Percentiles rank a stretch among this genome's conserved stretches.
These are phyloP conservation scores for Odontocerum albicorne DNA, from an alignment of 2,888 invertebrate species.

Conservation along the genomic window DNA sequence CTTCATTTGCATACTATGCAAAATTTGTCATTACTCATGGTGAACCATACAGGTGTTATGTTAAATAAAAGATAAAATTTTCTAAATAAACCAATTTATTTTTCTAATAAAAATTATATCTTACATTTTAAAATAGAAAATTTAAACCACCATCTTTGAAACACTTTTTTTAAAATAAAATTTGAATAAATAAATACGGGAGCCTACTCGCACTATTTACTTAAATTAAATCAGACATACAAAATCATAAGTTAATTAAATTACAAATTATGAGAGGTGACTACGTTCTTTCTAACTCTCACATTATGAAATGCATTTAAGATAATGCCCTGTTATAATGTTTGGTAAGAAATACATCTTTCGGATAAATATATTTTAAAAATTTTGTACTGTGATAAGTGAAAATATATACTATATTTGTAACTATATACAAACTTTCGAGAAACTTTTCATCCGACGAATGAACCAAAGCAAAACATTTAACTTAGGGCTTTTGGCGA, in stretches of 20 bases:
- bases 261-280: slow-evolving; percentile 19
- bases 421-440: slow-evolving; percentile 9
- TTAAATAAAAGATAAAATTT: slow-evolving; percentile 11
- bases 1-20: too few relatives aligned
- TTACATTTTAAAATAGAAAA: slow-evolving; percentile 35
- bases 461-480: slow-evolving; percentile 2
- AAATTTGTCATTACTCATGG: too few relatives aligned
- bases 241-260: slow-evolving; percentile 12
- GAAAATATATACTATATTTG: slow-evolving; percentile 3
- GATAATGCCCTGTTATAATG: slow-evolving; percentile 8
- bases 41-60: too few relatives aligned
- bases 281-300: slow-evolving; percentile 2
- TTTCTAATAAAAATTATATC: slow-evolving; percentile 36
- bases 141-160: slow-evolving; percentile 33
- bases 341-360: slow-evolving; percentile 8
- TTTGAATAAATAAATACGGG: slow-evolving; percentile 27
- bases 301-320: slow-evolving; percentile 21
- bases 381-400: slow-evolving; percentile 15
- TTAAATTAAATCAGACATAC: slow-evolving; percentile 18
- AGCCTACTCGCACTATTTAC: slow-evolving; percentile 8
- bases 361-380: not conserved
- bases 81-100: slow-evolving; percentile 33
- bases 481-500: slow-evolving; percentile 7
- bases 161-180: slow-evolving; percentile 23
- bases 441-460: not conserved